Evolutionary conservation across 2,797 vertebrate genomes (phyloP), one percentile per base, ranked within the genome.

Genomic region (Alcedo atthis): DNA sequence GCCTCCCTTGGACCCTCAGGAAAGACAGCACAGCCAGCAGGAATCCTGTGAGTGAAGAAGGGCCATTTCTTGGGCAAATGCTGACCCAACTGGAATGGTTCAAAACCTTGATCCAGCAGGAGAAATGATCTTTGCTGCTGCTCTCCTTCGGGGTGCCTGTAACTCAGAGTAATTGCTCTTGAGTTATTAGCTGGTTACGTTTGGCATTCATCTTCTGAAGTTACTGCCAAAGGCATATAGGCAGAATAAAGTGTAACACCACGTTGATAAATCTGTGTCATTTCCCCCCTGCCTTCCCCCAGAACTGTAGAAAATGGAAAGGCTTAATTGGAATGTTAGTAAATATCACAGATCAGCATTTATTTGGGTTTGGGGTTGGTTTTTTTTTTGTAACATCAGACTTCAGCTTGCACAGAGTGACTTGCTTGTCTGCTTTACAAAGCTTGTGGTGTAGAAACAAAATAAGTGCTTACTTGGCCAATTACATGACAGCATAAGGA

Each of bases 201-300:
- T 92, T 8, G 57, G 66, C 66, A 90, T 92, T 90, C 43, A 12
- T 77, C 89, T 94, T 70, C 69, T 85, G 54, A 55, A 78, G 89
- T 67, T 81, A 67, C 81, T 85, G 86, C 80, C 81, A 81, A 77
- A 90, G 83, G 64, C 80, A 82, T 10, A 18, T n/a, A 69, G 64
- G 73, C 83, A 82, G 64, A 85, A 61, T 55, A 71, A 91, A 73
- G 46, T n/a, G 13, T 45, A 76, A 49, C 33, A 64, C 51, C 63
- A 68, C 46, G 6, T 32, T 93, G 90, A 93, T 76, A 79, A 94
- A 85, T 76, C 81, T 10, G 19, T 81, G 81, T 69, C 46, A 69
- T 58, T 91, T 90, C n/a, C 51, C 28, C 28, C 8, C 43, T 82
- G 55, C 32, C 35, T 64, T 92, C 43, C 53, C 42, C 12, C 22